Conservation (phyloP, 1,140 invertebrate genomes). For the Drosophila azteca region DNA sequence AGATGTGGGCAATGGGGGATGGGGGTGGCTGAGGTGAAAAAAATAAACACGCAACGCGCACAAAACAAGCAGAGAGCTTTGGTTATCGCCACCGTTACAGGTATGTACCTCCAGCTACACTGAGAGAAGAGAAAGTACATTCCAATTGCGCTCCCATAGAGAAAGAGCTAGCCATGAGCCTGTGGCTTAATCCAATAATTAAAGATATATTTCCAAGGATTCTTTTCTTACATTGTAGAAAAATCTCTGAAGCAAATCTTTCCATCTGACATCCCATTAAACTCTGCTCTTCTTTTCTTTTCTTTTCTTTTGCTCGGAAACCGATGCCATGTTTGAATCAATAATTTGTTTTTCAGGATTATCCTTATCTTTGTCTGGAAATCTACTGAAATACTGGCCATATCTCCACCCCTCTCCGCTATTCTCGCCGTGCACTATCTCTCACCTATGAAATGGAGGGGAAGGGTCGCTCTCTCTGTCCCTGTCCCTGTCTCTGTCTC, state of each 20-base stretch:
- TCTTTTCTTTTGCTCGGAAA: not conserved
- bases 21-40: conserved; percentile 44
- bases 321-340: conserved; percentile 28
- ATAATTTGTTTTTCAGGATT: conserved; percentile 21
- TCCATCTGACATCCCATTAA: conserved; percentile 28
- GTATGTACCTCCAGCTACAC: conserved; percentile 54
- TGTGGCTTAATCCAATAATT: no score
- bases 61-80: conserved; percentile 63
- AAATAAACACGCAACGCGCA: conserved; percentile 74
- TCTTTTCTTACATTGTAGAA: conserved; percentile 15
- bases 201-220: not conserved
- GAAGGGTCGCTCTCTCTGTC: no score
- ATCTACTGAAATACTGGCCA: not conserved
- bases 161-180: no score
- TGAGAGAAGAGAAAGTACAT: conserved; percentile 17
- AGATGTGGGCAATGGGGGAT: not conserved
- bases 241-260: not conserved
- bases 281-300: not conserved
- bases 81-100: conserved; percentile 71
- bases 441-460: conserved; percentile 57
- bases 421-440: conserved; percentile 51
- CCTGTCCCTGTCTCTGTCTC: not conserved
- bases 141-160: no score
- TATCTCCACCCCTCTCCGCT: not conserved
- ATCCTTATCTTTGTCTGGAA: conserved; percentile 15